A percentile compares a stretch with the other conserved stretches of the same genome.
Conservation (phyloP, 1,140 invertebrate species). For the Papilio dardanus region DNA sequence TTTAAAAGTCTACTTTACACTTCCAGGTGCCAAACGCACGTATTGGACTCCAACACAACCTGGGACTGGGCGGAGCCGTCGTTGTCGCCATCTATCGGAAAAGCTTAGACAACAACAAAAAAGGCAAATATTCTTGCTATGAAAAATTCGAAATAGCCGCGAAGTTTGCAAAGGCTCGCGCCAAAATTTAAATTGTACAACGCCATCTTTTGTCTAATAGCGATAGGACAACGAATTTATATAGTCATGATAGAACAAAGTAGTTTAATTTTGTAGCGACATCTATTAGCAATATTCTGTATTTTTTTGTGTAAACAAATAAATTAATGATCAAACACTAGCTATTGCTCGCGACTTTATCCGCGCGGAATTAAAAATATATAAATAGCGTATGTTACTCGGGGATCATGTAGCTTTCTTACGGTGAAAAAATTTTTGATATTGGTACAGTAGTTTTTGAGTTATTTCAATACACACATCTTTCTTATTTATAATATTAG, state of each 20-base stretch:
- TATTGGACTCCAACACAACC: constrained; percentile 97
- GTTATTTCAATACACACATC: too few relatives aligned
- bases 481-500: too few relatives aligned
- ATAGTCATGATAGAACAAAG: too few relatives aligned
- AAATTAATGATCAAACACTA: not conserved
- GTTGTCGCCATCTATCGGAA: constrained; percentile 95
- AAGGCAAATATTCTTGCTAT: constrained; percentile 65
- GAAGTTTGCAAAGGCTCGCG: not conserved
- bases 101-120: constrained; percentile 87
- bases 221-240: not conserved
- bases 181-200: constrained; percentile 1
- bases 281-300: not conserved
- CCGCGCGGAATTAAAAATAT: not conserved
- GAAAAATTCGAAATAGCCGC: constrained; percentile 57
- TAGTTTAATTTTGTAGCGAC: not conserved
- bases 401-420: too few relatives aligned
- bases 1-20: not conserved
- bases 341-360: not conserved
- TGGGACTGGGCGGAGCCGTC: constrained; percentile 97
- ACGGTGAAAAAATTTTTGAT: too few relatives aligned
- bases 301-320: not conserved
- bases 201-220: not conserved
- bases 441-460: too few relatives aligned
- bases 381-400: not conserved
- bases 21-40: constrained; percentile 89